Base-by-base conservation (phyloP, 2,888 invertebrate species). In the Eupithecia abbreviata region DNA sequence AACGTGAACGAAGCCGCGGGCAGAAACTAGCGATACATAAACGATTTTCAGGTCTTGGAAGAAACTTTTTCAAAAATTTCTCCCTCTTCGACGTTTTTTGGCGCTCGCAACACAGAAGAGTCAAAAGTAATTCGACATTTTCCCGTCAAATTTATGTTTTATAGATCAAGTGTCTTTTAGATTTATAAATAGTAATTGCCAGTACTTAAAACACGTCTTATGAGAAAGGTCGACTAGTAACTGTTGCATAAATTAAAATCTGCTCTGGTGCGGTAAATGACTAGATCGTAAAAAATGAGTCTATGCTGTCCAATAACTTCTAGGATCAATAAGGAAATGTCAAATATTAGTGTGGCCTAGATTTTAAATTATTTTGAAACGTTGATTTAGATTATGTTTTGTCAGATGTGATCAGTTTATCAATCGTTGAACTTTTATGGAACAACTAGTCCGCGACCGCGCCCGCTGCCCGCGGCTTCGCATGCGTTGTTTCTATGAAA, bases 261-360 rank as follows among this genome's bases (percentile, higher is more conserved):
- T 67, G 18, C 43, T 65, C n/a, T 42, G 3, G 41, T 12, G 10
- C 30, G 47, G 4, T 47, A 58, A 72, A 62, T 69, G 1, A 76
- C 18, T 45, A 51, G 66, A 70, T 73, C 71, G 51, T 69, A 76
- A 77, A 77, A 75, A 77, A 67, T 43, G 18, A 70, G 18, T 65
- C 72, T 49, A 6, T 71, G 72, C 68, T 77, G 43, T 45, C 66
- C 75, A 73, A 77, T 75, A 75, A 78, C 71, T 55, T 67, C 58
- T 76, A 55, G 30, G 41, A 72, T 69, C 72, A 71, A 81, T 80
- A 73, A 81, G 81, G 79, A 82, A 82, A 80, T 79, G 81, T 79
- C 80, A 81, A 72, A 77, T 74, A 79, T 18, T 71, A 79, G 76
- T 55, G 58, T 78, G 47, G 69, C 74, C 62, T 77, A 77, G 78